Base-by-base conservation (phyloP, 2,888 invertebrate species). In the Sialis lutaria region DNA sequence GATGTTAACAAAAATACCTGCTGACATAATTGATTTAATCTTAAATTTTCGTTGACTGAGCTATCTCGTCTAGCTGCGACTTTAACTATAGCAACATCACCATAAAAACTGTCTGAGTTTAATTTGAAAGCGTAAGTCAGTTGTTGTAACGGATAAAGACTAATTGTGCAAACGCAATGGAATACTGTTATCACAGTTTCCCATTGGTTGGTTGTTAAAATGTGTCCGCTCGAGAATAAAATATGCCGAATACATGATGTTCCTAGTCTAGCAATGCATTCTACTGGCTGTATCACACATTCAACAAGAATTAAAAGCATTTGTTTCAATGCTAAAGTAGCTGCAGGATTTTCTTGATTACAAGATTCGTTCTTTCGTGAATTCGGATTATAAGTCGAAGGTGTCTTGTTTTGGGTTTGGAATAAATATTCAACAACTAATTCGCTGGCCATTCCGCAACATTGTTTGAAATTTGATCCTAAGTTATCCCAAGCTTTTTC, bases 81-180 rank as follows among this genome's bases (percentile, higher is more conserved):
- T 71, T 92, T 92, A 0, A 93, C 91, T 49, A 89, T 89, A 7
- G 86, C 87, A 53, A 83, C 69, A 63, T 93, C 93, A 0, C 93
- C 93, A 62, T 92, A 92, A 65, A 93, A 95, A 60, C 91, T 92
- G 57, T 90, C 87, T 0, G 93, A 93, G 59, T 89, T 83, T 55
- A 85, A 81, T 56, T 88, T 83, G 62, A 93, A 96, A 35, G 90
- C 90, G 57, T 85, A 79, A 48, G 89, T 89, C 37, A 96, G 69
- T 65, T 90, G 90, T 52, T 87, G 82, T 47, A 95, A 64, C 34
- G 90, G 88, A 53, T 86, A 83, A 46, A 93, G 75, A 44, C 90
- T 90, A n/a, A 87, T 79, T 33, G 81, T 79, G 55, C 88, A 84
- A 33, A 90, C 88, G 56, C 85, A 74, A 56, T 87, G 84, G 48